These are phyloP conservation scores for Glareola pratincola DNA, from an alignment of 2,113 vertebrate species.

Conservation along the genomic window DNA sequence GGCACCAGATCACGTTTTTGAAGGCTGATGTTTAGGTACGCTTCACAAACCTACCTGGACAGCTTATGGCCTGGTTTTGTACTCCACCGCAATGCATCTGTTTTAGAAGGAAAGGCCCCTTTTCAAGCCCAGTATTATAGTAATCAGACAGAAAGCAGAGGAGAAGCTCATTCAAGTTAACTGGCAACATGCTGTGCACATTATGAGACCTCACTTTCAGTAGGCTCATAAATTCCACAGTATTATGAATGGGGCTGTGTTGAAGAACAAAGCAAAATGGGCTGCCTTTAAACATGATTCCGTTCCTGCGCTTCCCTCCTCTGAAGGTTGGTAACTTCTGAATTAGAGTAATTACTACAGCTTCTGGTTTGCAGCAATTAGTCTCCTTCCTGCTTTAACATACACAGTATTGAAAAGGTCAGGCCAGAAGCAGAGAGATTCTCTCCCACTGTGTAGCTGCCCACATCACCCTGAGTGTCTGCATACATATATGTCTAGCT, in stretches of 20 bases:
- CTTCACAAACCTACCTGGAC: neutral
- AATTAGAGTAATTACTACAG: slow-evolving; percentile 48
- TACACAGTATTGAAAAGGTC: neutral
- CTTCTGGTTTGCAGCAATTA: slow-evolving; percentile 49
- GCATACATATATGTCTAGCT: neutral
- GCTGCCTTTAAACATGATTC: slow-evolving; percentile 28
- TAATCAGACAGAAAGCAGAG: slow-evolving; percentile 36
- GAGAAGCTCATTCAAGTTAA: slow-evolving; percentile 62
- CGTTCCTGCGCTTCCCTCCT: slow-evolving; percentile 31
- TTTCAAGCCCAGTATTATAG: slow-evolving; percentile 1
- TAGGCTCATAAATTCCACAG: slow-evolving; percentile 33
- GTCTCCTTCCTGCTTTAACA: slow-evolving; percentile 40
- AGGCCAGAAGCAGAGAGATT: neutral
- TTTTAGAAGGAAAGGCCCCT: slow-evolving; percentile 23
- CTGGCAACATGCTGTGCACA: slow-evolving; percentile 35
- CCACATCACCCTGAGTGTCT: neutral
- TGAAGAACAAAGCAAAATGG: slow-evolving; percentile 63
- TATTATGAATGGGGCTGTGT: neutral
- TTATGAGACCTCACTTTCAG: slow-evolving; percentile 49
- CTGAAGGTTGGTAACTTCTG: slow-evolving; percentile 32
- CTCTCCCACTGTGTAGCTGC: neutral
- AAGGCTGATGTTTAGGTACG: neutral
- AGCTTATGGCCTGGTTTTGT: neutral
- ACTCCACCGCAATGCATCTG: neutral
- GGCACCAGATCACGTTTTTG: neutral